These are phyloP conservation scores for Frankliniella fusca DNA, from an alignment of 2,888 invertebrate genomes.

Conservation along the genomic window DNA sequence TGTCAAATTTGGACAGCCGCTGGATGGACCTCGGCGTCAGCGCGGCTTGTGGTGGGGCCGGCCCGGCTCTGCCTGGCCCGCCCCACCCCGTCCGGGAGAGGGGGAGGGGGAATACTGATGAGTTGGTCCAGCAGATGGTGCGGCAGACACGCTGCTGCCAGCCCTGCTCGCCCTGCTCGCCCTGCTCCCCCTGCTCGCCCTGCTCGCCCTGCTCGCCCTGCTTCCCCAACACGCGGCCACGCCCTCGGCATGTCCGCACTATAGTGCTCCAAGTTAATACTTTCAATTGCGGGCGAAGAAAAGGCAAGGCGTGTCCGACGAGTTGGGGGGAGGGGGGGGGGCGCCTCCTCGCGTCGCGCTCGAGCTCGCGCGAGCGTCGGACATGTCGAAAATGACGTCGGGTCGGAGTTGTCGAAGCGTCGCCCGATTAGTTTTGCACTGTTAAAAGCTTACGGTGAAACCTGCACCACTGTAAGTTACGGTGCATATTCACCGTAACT, in stretches of 20 bases:
- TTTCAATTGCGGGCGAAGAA: not conserved
- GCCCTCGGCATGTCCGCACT: too few relatives aligned
- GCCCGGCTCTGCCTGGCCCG: too few relatives aligned
- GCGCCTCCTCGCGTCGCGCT: not conserved
- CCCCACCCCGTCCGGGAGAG: not conserved
- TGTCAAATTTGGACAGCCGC: too few relatives aligned
- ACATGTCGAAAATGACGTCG: too few relatives aligned
- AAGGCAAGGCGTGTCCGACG: not conserved
- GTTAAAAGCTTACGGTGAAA: too few relatives aligned
- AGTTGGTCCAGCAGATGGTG: constrained; percentile 1
- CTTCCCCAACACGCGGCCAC: too few relatives aligned
- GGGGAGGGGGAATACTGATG: not conserved
- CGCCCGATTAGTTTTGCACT: too few relatives aligned
- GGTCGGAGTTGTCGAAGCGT: too few relatives aligned
- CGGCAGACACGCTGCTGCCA: not conserved
- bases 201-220: not conserved
- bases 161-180: not conserved
- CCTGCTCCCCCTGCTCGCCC: not conserved
- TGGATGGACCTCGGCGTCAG: too few relatives aligned
- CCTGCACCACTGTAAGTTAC: too few relatives aligned
- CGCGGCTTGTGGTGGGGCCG: too few relatives aligned
- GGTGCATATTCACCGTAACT: too few relatives aligned
- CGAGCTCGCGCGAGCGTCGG: not conserved
- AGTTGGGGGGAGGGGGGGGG: not conserved
- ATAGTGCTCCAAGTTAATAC: not conserved